Evolutionary conservation across 1,140 invertebrate genomes (phyloP), one percentile per base, ranked within the genome.

Genomic region (Megalopta genalis): DNA sequence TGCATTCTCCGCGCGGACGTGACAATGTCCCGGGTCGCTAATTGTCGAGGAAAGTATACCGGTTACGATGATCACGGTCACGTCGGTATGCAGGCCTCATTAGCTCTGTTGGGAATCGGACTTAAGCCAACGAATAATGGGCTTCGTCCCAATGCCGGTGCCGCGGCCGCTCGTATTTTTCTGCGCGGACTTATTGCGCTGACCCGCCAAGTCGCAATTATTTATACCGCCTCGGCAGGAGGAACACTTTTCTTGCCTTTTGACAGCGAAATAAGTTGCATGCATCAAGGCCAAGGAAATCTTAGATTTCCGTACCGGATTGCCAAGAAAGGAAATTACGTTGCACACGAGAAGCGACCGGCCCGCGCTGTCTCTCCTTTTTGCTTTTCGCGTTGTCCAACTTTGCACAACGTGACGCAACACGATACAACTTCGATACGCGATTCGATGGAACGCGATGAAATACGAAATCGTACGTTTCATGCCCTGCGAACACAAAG

Each of bases 121-220:
- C 54, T 83, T 71, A 85, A 86, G 73, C 72, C 73, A 81, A 86
- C 81, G 85, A 86, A 73, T 85, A 85, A 86, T 86, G 71, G 69
- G 59, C 68, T 67, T 75, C 68, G 69, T 82, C 80, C 74, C 66
- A 80, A 80, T 59, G 77, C 72, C 62, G 74, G 71, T 63, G 77
- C 52, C 27, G 52, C 69, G 39, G 42, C 39, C 70, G 32, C 76
- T 71, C 70, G 76, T 83, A 83, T 83, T 83, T 80, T 84, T 84
- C 81, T 80, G 42, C 37, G n/a, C 70, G 59, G 70, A 82, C 71
- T 83, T 80, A 83, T 79, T 72, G 60, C 81, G 66, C 76, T 66
- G 71, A 39, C 54, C 83, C 64, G 77, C 63, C 81, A 71, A 84
- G 67, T 60, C 57, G 59, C 76, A 76, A 84, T 83, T 84, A 83